A percentile compares a stretch with the other conserved stretches of the same genome.
phyloP scores from a whole-genome alignment of 1,140 invertebrate genomes.

The Drosophila teissieri region DNA sequence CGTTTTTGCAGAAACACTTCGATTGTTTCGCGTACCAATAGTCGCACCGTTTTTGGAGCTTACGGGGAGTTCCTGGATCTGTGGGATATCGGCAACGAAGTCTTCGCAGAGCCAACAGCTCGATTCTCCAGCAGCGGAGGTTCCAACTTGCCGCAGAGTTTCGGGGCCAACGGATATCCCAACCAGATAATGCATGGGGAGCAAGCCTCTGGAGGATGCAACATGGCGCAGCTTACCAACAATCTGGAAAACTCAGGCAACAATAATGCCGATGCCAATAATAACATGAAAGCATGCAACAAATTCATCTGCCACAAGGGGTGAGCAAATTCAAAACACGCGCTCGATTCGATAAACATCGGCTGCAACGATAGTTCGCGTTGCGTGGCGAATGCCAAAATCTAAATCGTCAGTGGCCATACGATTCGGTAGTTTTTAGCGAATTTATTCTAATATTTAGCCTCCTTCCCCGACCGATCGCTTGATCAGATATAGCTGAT shows the following conservation, averaged over 20 bases:
- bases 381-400: conserved; percentile 8
- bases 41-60: not conserved
- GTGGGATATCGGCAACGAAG: not conserved
- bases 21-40: conserved; percentile 14
- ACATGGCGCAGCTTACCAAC: not conserved
- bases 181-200: not conserved
- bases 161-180: conserved; percentile 1
- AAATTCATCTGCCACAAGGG: not conserved
- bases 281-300: not conserved
- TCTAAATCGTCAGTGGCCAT: not conserved
- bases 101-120: not conserved
- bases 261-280: not conserved
- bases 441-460: not conserved
- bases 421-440: conserved; percentile 13
- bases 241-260: not conserved
- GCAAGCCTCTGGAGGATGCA: not conserved
- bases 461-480: not conserved
- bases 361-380: not conserved
- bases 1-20: not conserved
- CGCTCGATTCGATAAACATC: conserved; percentile 17
- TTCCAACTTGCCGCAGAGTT: not conserved
- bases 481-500: not conserved
- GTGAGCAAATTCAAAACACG: conserved; percentile 24
- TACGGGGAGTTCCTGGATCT: not conserved
- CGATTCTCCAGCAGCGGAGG: not conserved